Base-by-base conservation (phyloP, 2,113 vertebrate species). In the Myiozetetes cayanensis region DNA sequence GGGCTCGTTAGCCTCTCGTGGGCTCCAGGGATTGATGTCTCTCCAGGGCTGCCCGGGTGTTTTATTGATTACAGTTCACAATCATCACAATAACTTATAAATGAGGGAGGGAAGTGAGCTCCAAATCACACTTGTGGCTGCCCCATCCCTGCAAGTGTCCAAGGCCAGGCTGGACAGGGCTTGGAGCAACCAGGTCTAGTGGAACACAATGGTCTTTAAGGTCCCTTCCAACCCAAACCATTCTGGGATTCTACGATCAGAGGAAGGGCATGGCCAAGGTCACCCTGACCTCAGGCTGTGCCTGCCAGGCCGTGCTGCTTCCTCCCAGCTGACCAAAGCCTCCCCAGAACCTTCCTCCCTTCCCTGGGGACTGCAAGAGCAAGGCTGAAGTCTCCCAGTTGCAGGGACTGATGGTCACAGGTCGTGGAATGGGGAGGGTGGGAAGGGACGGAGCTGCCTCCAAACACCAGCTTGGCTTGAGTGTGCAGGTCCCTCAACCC, bases 151-250 rank as follows among this genome's bases (percentile, higher is more conserved):
- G 47, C 31, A 0, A 35, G 2, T 46, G 53, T 18, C 30, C 62
- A 7, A 47, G 20, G 53, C 10, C 3, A 4, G n/a, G 28, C 0
- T 81, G 68, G 68, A 17, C 0, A 1, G 46, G 52, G 28, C 5
- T 61, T n/a, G 47, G 62, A 31, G 62, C 46, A 53, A 0, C 62
- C 70, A 62, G 46, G 22, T 4, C 3, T n/a, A 2, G 7, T 53
- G 73, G 18, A 10, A 53, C 17, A 12, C 4, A 6, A 19, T 52
- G 55, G 27, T n/a, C 33, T 71, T 78, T 62, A 9, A 39, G 35
- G 39, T 53, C 56, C 46, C 41, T 47, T 16, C 56, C 18, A n/a
- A 71, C 49, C 66, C 65, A 71, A 47, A 41, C 30, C 41, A 30
- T 12, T 24, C n/a, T 71, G 39, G 41, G 41, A 8, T 41, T 71